Evolutionary conservation across 2,113 vertebrate genomes (phyloP), one percentile per base, ranked within the genome.

Genomic region (Ochotona princeps): DNA sequence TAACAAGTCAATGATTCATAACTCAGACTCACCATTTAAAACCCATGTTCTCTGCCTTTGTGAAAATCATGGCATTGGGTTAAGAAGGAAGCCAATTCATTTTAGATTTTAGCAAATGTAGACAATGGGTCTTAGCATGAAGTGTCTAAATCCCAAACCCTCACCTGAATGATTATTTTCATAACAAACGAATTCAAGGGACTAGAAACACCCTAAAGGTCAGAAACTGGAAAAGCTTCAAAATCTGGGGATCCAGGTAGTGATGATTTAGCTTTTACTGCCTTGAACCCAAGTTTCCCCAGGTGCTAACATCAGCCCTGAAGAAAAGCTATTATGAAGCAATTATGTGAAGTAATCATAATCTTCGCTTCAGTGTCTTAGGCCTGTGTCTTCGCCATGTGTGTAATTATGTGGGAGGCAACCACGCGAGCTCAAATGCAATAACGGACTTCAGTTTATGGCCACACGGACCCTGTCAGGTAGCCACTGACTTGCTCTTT

Each of bases 401-500:
- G 9, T 51, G 83, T 28, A n/a, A 91, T 81, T 65, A 90, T 78
- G 38, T 28, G 0, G 0, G 93, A 66, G 70, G 21, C 87, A 17
- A n/a, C 92, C 26, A 65, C 61, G 87, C 87, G 51, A 83, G 72
- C 86, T 73, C 51, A 75, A 28, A 9, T 87, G 93, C 95, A 92
- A 63, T 32, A 94, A 94, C 93, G 78, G 79, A 85, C 82, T 92
- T 81, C 49, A 82, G 80, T 12, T 89, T 38, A 0, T 91, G 87
- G 76, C 96, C 85, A 91, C 92, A 96, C 91, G 79, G 97, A 98
- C 97, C 95, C 96, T 96, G 97, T 98, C 98, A 98, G 97, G 97
- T 98, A 98, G 98, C 97, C 97, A 85, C 90, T 95, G 97, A 98
- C 97, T 97, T 97, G 97, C 94, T 98, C 98, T 98, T 98, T 98